These are phyloP conservation scores for Syngnathus floridae DNA, from an alignment of 2,113 vertebrate genomes.

Conservation along the genomic window DNA sequence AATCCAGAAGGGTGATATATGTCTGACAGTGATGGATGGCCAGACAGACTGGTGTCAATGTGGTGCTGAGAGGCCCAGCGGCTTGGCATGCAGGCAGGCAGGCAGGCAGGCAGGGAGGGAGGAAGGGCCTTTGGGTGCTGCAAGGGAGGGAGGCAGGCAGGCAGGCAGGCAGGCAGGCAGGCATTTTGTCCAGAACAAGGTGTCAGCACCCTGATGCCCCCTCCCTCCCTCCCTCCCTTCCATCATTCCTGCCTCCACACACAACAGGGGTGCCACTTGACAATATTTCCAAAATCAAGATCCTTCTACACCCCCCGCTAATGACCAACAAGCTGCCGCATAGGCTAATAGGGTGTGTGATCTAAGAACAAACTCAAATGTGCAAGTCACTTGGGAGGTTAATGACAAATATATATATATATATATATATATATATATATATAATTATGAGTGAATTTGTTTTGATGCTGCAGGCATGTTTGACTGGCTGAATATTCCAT, in stretches of 20 bases:
- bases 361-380: neutral
- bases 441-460: neutral
- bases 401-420: neutral
- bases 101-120: no score
- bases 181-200: conserved; percentile 54
- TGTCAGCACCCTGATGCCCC: conserved; percentile 34
- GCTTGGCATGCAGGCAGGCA: conserved; percentile 8
- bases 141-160: conserved; percentile 8
- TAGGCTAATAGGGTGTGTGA: conserved; percentile 20
- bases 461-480: neutral
- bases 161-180: conserved; percentile 28
- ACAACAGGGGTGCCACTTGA: conserved; percentile 25
- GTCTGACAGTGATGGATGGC: conserved; percentile 42
- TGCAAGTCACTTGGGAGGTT: neutral
- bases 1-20: conserved; percentile 16
- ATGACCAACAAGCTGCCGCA: conserved; percentile 32
- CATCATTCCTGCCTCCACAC: neutral
- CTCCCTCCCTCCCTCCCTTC: neutral
- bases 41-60: conserved; percentile 27
- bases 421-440: no score
- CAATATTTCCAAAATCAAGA: conserved; percentile 44
- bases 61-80: conserved; percentile 32
- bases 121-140: conserved; percentile 16
- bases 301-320: neutral
- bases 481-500: conserved; percentile 6